Evolutionary conservation across 2,113 vertebrate species (phyloP), one percentile per base, ranked within the genome.

Genomic region (Pedionomus torquatus): DNA sequence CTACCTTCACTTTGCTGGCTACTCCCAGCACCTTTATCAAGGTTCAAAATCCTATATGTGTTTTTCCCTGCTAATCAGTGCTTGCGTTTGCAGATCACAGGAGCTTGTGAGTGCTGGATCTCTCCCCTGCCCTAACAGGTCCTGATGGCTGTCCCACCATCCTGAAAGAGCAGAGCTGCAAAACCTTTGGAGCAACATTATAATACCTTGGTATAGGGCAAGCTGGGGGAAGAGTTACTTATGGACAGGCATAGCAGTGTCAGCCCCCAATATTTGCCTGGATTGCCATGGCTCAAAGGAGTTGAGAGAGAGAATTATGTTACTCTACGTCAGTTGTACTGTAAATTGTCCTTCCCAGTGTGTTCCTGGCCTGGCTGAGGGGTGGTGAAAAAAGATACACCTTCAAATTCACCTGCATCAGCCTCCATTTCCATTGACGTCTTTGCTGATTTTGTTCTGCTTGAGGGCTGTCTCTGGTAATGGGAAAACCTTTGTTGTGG

Each of bases 381-480:
- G 4, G 3, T 51, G 58, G 4, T 23, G 15, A 57, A 55, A 26
- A 52, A 76, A 70, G 11, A 68, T 21, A 26, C 35, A 24, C 26
- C 21, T 66, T 79, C 35, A 46, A 82, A 28, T 75, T 83, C 44
- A 72, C 57, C 10, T 55, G 1, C 48, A 11, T 43, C 26, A 18
- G 21, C 3, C 10, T 6, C 11, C 2, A 24, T 65, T 84, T 81
- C 77, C 37, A 10, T 1, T 0, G 1, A 26, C 7, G 10, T 26
- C 14, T 70, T 84, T n/a, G 4, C n/a, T 49, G 58, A 37, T 55
- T 77, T 77, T 77, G 4, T 65, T 69, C 23, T 91, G 33, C 20
- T 61, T 72, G 68, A 63, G 8, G 43, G 18, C 20, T 64, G 31
- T 35, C 5, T 41, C 25, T 61, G 0, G 0, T 28, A 61, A 39